These are phyloP conservation scores for Xestia c-nigrum DNA, from an alignment of 2,888 invertebrate genomes.

Conservation along the genomic window DNA sequence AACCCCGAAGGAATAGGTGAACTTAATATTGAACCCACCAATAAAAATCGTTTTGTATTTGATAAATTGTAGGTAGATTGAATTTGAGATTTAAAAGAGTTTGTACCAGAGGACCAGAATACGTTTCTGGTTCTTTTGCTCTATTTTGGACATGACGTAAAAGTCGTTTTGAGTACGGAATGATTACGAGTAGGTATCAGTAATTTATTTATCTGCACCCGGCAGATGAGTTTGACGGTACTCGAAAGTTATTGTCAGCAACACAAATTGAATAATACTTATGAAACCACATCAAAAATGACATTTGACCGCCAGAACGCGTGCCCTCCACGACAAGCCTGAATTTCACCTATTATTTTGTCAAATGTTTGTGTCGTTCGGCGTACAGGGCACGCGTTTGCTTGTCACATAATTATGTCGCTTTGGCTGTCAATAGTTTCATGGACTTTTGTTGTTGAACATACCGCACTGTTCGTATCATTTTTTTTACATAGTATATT, in stretches of 20 bases:
- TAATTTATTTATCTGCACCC: background rate
- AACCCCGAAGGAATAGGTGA: slow-evolving; percentile 47
- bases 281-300: too few species aligned
- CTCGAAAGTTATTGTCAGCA: background rate
- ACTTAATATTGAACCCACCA: slow-evolving; percentile 66
- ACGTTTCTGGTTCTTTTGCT: background rate
- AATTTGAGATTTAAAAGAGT: slow-evolving; percentile 19
- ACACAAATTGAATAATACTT: background rate
- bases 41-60: slow-evolving; percentile 51
- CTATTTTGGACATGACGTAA: background rate
- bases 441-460: background rate
- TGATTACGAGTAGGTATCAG: too few species aligned
- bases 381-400: too few species aligned
- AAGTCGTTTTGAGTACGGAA: background rate
- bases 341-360: too few species aligned
- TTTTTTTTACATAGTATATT: slow-evolving; percentile 16
- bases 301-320: too few species aligned
- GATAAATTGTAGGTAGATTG: slow-evolving; percentile 48
- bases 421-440: too few species aligned
- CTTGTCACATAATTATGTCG: too few species aligned
- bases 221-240: background rate
- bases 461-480: slow-evolving; percentile 1
- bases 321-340: too few species aligned
- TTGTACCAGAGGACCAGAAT: background rate
- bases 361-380: too few species aligned